phyloP scores from a whole-genome alignment of 2,113 vertebrate species.

The Todiramphus chloris region DNA sequence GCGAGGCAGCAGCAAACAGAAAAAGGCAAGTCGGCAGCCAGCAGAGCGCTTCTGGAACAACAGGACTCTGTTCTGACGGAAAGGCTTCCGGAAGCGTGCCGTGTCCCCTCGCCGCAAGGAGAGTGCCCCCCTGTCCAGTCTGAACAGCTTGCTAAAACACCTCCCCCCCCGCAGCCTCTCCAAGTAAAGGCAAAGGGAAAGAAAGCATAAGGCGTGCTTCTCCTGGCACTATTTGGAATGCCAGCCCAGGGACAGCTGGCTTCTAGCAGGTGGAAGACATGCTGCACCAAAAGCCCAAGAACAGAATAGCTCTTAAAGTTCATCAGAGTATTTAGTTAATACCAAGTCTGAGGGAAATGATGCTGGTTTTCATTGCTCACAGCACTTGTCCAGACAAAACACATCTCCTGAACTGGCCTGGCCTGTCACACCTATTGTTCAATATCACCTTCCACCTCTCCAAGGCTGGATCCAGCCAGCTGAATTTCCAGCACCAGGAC shows the following conservation, averaged over 20 bases:
- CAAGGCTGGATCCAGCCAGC: background rate
- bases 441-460: background rate
- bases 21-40: background rate
- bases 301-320: background rate
- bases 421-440: background rate
- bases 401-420: background rate
- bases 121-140: background rate
- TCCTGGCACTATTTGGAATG: background rate
- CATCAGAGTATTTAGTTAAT: background rate
- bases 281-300: background rate
- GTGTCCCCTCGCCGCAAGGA: fast-evolving
- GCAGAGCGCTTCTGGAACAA: background rate
- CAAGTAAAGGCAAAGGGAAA: background rate
- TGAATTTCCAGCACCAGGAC: background rate
- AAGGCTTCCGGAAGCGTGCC: background rate
- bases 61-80: background rate
- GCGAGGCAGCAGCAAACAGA: background rate
- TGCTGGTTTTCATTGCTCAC: background rate
- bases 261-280: background rate
- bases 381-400: background rate
- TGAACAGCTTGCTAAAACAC: background rate
- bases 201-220: background rate
- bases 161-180: background rate
- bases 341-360: background rate
- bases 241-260: background rate